A percentile compares a stretch with the other conserved stretches of the same genome.
phyloP scores from a whole-genome alignment of 35 echinoderm and acorn worm species.

The Lytechinus variegatus region DNA sequence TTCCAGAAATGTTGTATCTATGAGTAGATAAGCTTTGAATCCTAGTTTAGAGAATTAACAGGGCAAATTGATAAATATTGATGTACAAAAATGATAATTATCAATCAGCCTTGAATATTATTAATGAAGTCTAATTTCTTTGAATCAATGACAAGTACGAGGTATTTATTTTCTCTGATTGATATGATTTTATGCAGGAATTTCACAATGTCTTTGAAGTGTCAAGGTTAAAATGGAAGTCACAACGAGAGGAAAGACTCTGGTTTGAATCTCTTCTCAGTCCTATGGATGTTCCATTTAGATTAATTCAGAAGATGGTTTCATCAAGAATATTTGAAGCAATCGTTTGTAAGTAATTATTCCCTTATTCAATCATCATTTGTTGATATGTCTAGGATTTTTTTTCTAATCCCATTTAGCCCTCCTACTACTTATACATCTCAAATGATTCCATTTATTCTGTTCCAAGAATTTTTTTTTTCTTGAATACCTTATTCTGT shows the following conservation, averaged over 20 bases:
- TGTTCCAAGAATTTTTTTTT: not conserved
- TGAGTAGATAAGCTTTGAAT: too few species aligned
- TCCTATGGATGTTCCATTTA: slow-evolving; percentile 72
- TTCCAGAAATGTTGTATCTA: too few species aligned
- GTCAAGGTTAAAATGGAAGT: slow-evolving; percentile 69
- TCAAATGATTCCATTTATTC: too few species aligned
- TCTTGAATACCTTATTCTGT: not conserved
- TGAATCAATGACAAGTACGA: too few species aligned
- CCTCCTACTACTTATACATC: not conserved
- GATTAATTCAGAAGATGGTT: slow-evolving; percentile 64
- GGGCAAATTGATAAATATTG: too few species aligned
- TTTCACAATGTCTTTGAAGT: slow-evolving; percentile 71
- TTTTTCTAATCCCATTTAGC: not conserved
- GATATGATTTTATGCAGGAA: not conserved
- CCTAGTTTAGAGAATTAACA: too few species aligned
- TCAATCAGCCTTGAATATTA: too few species aligned
- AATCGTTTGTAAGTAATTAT: slow-evolving; percentile 82
- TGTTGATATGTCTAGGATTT: not conserved
- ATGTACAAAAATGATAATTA: too few species aligned
- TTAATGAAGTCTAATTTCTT: too few species aligned
- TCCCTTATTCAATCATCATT: not conserved
- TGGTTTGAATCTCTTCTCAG: slow-evolving; percentile 76
- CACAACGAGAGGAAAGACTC: slow-evolving; percentile 45
- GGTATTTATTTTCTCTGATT: not conserved
- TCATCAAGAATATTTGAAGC: slow-evolving; percentile 63